A percentile compares a stretch with the other conserved stretches of the same genome.
Conservation (phyloP, 2,888 invertebrate species). For the Choreutis nemorana region DNA sequence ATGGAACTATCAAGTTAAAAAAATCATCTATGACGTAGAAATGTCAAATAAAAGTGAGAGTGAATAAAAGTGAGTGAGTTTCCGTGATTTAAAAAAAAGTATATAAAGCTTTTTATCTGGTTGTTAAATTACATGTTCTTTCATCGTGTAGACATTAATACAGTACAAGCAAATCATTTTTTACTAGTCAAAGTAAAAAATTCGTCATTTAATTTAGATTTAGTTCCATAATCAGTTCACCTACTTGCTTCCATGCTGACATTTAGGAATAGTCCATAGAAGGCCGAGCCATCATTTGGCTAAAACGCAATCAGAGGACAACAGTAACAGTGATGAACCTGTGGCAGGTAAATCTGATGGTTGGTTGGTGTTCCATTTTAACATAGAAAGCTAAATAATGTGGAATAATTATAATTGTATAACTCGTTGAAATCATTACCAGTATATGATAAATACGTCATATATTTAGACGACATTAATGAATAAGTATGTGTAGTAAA, state of each 20-base stretch:
- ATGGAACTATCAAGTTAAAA: too few species aligned
- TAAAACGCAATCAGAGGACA: slow-evolving; percentile 72
- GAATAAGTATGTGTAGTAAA: not conserved
- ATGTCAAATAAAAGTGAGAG: too few species aligned
- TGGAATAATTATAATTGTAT: not conserved
- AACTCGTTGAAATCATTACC: not conserved
- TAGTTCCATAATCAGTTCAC: too few species aligned
- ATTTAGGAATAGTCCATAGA: slow-evolving; percentile 39
- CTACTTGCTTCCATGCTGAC: slow-evolving; percentile 52
- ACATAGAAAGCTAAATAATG: not conserved
- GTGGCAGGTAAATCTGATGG: too few species aligned
- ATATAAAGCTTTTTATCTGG: not conserved
- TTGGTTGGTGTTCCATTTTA: too few species aligned
- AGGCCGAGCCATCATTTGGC: slow-evolving; percentile 59
- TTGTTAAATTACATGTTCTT: slow-evolving; percentile 2
- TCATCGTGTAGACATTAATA: too few species aligned
- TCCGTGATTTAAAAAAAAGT: not conserved
- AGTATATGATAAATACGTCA: not conserved
- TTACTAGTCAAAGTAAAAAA: too few species aligned
- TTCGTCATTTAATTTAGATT: too few species aligned
- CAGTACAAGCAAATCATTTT: too few species aligned
- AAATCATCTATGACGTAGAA: too few species aligned
- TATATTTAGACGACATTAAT: not conserved
- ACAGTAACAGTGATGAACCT: slow-evolving; percentile 72
- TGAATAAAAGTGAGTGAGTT: not conserved